phyloP scores from a whole-genome alignment of 2,113 vertebrate genomes.

The Genyomyrus donnyi region DNA sequence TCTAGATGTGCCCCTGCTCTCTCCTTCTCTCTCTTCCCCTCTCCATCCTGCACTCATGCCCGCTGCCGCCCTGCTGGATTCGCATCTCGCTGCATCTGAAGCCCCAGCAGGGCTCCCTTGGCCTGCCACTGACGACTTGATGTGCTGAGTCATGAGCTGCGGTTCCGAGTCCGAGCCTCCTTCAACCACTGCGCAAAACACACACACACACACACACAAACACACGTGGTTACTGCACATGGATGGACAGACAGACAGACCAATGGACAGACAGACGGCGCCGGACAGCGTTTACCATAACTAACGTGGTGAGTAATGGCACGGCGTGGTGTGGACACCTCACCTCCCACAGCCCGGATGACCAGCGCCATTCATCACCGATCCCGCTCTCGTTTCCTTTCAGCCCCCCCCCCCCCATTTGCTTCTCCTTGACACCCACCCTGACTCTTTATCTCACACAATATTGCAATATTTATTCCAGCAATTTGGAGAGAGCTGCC shows the following conservation, averaged over 20 bases:
- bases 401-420: not conserved
- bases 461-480: slow-evolving; percentile 10
- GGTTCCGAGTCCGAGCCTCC: not conserved
- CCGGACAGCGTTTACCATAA: not conserved
- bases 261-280: not conserved
- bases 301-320: not conserved
- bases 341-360: not conserved
- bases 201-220: not conserved
- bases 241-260: not conserved
- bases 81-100: not conserved
- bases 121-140: not conserved
- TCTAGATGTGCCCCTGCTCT: not conserved
- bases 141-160: slow-evolving; percentile 14
- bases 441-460: not conserved
- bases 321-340: not conserved
- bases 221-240: not conserved
- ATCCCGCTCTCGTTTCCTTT: not conserved
- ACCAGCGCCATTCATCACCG: not conserved
- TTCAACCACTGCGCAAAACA: not conserved
- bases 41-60: not conserved
- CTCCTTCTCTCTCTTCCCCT: not conserved
- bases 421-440: slow-evolving; percentile 1
- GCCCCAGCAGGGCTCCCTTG: not conserved
- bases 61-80: not conserved
- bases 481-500: not conserved